phyloP scores from a whole-genome alignment of 2,113 vertebrate genomes.

The Dicrurus megarhynchus region DNA sequence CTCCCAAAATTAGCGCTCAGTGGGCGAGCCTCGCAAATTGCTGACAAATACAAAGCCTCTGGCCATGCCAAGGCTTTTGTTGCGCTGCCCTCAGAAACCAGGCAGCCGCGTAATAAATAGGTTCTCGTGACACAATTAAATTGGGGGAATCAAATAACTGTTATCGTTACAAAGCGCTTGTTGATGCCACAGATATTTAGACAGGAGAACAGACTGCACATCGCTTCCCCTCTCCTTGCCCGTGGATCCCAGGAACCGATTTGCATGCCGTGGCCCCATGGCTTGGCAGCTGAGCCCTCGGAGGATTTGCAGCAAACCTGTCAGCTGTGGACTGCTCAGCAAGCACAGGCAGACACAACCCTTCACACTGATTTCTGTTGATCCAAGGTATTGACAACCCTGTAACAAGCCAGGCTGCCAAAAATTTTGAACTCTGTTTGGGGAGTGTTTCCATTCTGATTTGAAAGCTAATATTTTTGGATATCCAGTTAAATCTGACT shows the following conservation, averaged over 20 bases:
- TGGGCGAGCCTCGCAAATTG: not conserved
- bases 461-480: not conserved
- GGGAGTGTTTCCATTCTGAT: not conserved
- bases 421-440: not conserved
- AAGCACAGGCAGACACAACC: not conserved
- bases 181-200: slow-evolving; percentile 26
- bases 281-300: slow-evolving; percentile 33
- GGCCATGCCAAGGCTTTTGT: not conserved
- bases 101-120: not conserved
- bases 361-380: not conserved
- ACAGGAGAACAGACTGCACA: slow-evolving; percentile 4
- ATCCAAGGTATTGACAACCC: not conserved
- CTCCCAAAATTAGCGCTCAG: not conserved
- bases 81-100: not conserved
- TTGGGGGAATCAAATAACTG: slow-evolving; percentile 38
- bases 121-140: slow-evolving; percentile 53
- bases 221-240: not conserved
- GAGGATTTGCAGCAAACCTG: not conserved
- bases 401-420: not conserved
- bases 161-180: slow-evolving; percentile 25
- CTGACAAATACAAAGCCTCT: not conserved
- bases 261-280: not conserved
- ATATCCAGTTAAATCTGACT: not conserved
- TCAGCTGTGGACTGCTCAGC: not conserved
- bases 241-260: slow-evolving; percentile 8